Conservation (phyloP, 2,888 invertebrate species). For the Diaprepes abbreviatus region DNA sequence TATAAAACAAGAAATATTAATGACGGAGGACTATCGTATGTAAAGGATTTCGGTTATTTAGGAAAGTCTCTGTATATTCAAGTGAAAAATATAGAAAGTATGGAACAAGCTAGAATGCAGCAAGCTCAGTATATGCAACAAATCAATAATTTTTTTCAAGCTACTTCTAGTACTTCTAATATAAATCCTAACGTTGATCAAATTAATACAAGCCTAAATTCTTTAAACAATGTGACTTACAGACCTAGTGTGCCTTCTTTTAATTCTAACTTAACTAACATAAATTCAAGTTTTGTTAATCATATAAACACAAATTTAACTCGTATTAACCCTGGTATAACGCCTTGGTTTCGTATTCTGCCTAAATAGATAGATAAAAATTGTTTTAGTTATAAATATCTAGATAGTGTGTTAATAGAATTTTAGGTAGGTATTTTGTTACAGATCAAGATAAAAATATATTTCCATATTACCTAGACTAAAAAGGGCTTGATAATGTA, state of each 20-base stretch:
- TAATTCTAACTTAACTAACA: background rate
- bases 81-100: constrained; percentile 58
- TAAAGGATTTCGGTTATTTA: constrained; percentile 59
- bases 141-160: constrained; percentile 23
- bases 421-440: too few relatives aligned
- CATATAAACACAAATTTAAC: background rate
- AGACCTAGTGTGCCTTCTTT: background rate
- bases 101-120: constrained; percentile 46
- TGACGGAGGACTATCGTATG: constrained; percentile 56
- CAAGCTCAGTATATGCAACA: constrained; percentile 35
- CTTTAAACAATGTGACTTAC: background rate
- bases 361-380: constrained; percentile 1
- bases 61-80: constrained; percentile 57
- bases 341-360: background rate
- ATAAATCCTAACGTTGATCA: background rate
- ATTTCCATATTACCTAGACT: too few relatives aligned
- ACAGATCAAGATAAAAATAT: too few relatives aligned
- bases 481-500: too few relatives aligned
- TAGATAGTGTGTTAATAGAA: too few relatives aligned
- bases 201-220: background rate
- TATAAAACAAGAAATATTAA: constrained; percentile 53
- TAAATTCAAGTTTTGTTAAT: background rate
- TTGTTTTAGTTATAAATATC: too few relatives aligned
- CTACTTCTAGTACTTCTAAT: background rate
- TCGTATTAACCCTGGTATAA: background rate